Base-by-base conservation (phyloP, 2,113 vertebrate genomes). In the Gasterosteus nipponicus region DNA sequence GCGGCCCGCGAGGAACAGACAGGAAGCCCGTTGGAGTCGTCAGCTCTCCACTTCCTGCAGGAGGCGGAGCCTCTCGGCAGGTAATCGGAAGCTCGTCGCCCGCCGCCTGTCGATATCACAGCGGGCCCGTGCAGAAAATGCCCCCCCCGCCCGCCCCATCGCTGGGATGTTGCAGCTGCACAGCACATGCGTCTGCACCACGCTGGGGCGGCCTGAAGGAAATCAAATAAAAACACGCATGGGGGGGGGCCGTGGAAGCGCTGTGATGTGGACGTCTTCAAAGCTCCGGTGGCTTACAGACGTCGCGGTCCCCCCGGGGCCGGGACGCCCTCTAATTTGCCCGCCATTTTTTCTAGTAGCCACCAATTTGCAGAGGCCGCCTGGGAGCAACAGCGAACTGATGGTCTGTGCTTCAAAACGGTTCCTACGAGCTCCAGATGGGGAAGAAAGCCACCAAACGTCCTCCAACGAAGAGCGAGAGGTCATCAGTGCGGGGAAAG, bases 311-410 rank as follows among this genome's bases (percentile, higher is more conserved):
- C 12, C 7, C 0, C 22, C 35, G 35, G 1, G 3, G 67, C 56
- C 46, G 14, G 47, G 31, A 59, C 29, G 31, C 77, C 86, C 87
- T 91, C 61, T 90, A 85, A 91, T 90, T 90, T 86, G 44, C 73
- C 58, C 16, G 61, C 64, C 47, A 38, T 38, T 38, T 54, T 41
- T 10, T 80, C 81, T 75, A 84, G 84, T 22, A 90, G 78, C 90
- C 82, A 79, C 73, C 74, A 84, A 91, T 91, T 90, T 78, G 56
- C 80, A 64, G 77, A 80, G 80, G 77, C 75, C 80, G 29, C 83
- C 77, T 53, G 26, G 67, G 75, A 86, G 86, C 78, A 16, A 64
- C 66, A 35, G 42, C 9, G 8, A 80, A 81, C 73, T 56, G 26
- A 71, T 18, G 57, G 58, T 78, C 77, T 75, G 72, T 1, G 16